These are phyloP conservation scores for Augochlora pura DNA, from an alignment of 1,140 invertebrate species.

Conservation along the genomic window DNA sequence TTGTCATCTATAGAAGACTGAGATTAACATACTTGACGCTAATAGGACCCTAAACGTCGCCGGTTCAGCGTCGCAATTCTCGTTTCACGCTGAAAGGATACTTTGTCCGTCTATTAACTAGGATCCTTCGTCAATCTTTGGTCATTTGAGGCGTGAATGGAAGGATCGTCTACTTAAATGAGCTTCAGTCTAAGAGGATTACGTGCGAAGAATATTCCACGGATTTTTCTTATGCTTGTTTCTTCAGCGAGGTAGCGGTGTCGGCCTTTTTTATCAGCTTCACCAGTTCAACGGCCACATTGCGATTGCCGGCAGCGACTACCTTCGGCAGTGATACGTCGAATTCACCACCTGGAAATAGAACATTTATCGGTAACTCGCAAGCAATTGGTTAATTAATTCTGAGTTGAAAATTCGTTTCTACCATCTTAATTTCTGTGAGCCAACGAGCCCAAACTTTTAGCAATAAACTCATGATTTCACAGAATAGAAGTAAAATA, in stretches of 20 bases:
- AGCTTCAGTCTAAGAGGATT: background rate
- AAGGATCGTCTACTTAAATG: background rate
- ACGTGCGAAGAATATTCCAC: background rate
- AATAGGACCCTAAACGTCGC: background rate
- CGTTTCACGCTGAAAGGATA: background rate
- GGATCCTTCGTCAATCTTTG: too few species aligned
- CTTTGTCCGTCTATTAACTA: background rate
- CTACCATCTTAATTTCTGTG: too few species aligned
- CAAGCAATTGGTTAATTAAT: too few species aligned
- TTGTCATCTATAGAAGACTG: background rate
- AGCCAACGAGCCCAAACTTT: too few species aligned
- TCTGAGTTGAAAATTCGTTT: too few species aligned
- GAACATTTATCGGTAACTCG: background rate
- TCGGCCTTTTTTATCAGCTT: slow-evolving; percentile 78
- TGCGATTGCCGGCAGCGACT: slow-evolving; percentile 82
- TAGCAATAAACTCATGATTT: too few species aligned
- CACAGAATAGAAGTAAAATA: too few species aligned
- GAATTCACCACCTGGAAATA: slow-evolving; percentile 81
- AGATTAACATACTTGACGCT: slow-evolving; percentile 10
- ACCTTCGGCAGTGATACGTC: slow-evolving; percentile 85
- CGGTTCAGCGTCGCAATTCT: background rate
- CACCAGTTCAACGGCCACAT: slow-evolving; percentile 82
- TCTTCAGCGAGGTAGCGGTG: slow-evolving; percentile 66
- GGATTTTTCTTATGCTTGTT: slow-evolving; percentile 12
- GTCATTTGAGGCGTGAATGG: too few species aligned